Base-by-base conservation (phyloP, 2,888 invertebrate genomes). In the Dolichomitus sp. region DNA sequence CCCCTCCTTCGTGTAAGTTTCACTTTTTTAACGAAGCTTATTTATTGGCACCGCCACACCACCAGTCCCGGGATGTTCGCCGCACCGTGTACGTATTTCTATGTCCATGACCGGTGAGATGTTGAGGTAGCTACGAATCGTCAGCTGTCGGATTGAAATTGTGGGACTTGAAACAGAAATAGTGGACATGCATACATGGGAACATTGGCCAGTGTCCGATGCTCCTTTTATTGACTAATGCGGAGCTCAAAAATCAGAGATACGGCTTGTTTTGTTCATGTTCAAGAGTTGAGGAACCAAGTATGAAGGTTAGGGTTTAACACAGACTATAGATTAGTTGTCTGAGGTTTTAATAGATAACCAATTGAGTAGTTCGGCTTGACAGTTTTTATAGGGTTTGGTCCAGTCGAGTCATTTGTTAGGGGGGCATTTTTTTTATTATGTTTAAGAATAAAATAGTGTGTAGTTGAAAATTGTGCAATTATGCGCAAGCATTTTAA, bases 11-110 rank as follows among this genome's bases (percentile, higher is more conserved):
- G 82, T 83, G 84, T 79, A 82, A 82, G 75, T 78, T 84, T 78
- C 77, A 80, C 77, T 85, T 84, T 81, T 87, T 85, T 85, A 87
- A 86, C 84, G 86, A 86, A 85, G 83, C 85, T 83, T 83, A 86
- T 87, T 86, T 86, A 86, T 86, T 78, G 85, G 83, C 80, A 61
- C 65, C 37, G 76, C 65, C 70, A 73, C 76, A 73, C 72, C 69
- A 75, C 72, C 69, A 75, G 73, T 79, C 48, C 66, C 70, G 40
- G 17, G 57, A 33, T 61, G 61, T 37, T 52, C 30, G 30, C 50
- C 40, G 14, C 37, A 30, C 14, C 23, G n/a, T 14, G 23, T 69
- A 45, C 45, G 52, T 45, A 54, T 63, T 52, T 23, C 17, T 33
- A n/a, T 59, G 33, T 33, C 7, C 33, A n/a, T n/a, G n/a, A n/a